Percentiles rank a stretch among this genome's conserved stretches.
Evolutionary conservation across 1,140 invertebrate genomes (phyloP).

Genomic region (Euglossa dilemma): DNA sequence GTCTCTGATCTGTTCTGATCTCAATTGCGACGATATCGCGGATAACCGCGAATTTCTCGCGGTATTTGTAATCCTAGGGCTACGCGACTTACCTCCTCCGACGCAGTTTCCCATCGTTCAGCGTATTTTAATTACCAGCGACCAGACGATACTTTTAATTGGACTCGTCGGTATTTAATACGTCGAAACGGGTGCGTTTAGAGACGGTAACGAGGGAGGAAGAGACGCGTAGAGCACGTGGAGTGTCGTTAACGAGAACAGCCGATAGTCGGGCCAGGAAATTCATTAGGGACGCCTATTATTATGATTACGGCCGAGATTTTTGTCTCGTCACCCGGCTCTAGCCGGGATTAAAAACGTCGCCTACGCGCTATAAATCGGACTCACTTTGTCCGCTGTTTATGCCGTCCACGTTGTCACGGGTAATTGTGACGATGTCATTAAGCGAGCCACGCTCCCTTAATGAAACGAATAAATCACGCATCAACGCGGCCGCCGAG

Average conservation of each 20-base stretch:
- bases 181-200: background rate
- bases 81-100: background rate
- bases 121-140: conserved; percentile 18
- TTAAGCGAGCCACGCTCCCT: background rate
- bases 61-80: no score
- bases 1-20: no score
- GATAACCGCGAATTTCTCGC: no score
- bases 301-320: background rate
- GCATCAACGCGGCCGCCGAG: conserved; percentile 1
- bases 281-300: conserved; percentile 14
- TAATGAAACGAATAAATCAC: conserved; percentile 39
- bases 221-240: background rate
- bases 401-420: background rate
- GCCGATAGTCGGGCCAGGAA: background rate
- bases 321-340: background rate
- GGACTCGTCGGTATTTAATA: conserved; percentile 35
- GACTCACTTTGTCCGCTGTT: background rate
- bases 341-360: background rate
- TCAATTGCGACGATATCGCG: no score
- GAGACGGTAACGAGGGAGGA: conserved; percentile 9
- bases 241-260: background rate
- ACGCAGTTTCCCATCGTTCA: background rate
- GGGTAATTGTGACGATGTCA: conserved; percentile 20
- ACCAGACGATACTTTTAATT: conserved; percentile 25
- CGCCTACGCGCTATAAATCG: background rate